Evolutionary conservation across 2,113 vertebrate genomes (phyloP).

Genomic region (Callopanchax toddi): DNA sequence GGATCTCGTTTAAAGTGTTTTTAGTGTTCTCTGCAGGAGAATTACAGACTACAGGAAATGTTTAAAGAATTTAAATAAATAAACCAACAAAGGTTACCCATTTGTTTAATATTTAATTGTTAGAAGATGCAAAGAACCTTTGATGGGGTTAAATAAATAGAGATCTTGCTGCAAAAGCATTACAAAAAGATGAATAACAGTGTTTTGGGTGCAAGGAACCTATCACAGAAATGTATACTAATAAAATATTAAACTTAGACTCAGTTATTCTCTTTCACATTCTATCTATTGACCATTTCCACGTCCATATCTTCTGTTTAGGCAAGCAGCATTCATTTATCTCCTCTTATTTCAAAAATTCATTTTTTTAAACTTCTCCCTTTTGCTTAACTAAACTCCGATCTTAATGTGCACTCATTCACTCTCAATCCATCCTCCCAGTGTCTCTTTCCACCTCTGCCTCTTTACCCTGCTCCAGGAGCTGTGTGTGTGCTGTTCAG

Average conservation of each 20-base stretch:
- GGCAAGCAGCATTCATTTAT: no score
- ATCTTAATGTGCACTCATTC: constrained; percentile 18
- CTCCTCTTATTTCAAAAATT: background rate
- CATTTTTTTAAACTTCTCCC: background rate
- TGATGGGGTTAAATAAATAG: no score
- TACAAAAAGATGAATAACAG: no score
- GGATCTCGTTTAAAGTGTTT: no score
- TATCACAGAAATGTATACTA: no score
- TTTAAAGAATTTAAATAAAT: no score
- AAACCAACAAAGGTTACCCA: background rate
- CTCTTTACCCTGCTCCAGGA: constrained; percentile 43
- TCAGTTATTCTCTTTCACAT: background rate
- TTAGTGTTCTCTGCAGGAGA: no score
- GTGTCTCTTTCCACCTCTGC: constrained; percentile 34
- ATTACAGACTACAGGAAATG: no score
- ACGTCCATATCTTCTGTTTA: background rate
- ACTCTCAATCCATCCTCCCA: constrained; percentile 12
- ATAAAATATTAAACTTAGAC: no score
- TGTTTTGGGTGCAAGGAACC: no score
- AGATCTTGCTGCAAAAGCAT: no score
- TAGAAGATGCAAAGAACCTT: no score
- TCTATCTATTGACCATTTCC: background rate
- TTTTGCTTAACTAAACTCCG: constrained; percentile 18
- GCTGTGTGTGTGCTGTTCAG: constrained; percentile 33
- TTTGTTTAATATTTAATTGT: background rate